phyloP scores from a whole-genome alignment of 2,797 vertebrate genomes.

The Myiotriccus ornatus region DNA sequence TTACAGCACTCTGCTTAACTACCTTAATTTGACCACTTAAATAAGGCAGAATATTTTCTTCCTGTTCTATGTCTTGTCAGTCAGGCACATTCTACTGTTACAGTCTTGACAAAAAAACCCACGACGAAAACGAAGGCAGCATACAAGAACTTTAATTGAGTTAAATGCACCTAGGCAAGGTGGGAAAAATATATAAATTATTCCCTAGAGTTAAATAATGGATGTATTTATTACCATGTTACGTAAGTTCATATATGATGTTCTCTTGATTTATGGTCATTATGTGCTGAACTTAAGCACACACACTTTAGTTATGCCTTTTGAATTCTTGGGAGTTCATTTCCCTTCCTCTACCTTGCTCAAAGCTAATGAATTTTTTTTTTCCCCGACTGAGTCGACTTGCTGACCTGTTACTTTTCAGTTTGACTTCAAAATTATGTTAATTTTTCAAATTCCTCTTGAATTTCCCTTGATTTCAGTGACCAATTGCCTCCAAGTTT shows the following conservation, averaged over 20 bases:
- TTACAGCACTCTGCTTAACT: neutral
- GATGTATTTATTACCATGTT: slow-evolving; percentile 1
- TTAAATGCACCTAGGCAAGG: neutral
- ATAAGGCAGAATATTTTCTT: neutral
- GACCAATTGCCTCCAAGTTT: slow-evolving; percentile 6
- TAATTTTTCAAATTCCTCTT: slow-evolving; percentile 37
- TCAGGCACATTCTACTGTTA: neutral
- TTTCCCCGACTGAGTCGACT: slow-evolving; percentile 27
- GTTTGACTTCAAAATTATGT: slow-evolving; percentile 15
- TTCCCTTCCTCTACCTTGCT: slow-evolving; percentile 44
- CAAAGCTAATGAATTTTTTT: slow-evolving; percentile 53
- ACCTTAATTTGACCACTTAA: neutral
- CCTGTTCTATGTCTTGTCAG: neutral
- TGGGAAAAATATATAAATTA: neutral
- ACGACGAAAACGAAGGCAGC: neutral
- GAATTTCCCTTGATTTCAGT: slow-evolving; percentile 31
- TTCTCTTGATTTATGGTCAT: neutral
- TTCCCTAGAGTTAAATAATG: neutral
- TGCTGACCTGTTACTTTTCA: slow-evolving; percentile 10
- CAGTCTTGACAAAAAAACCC: neutral
- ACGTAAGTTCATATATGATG: neutral
- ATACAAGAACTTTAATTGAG: neutral
- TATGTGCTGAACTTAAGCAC: neutral
- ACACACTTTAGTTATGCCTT: neutral
- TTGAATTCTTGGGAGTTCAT: slow-evolving; percentile 36